A percentile compares a stretch with the other conserved stretches of the same genome.
Conservation (phyloP, 2,113 vertebrate species). For the Nycticryphes semicollaris region DNA sequence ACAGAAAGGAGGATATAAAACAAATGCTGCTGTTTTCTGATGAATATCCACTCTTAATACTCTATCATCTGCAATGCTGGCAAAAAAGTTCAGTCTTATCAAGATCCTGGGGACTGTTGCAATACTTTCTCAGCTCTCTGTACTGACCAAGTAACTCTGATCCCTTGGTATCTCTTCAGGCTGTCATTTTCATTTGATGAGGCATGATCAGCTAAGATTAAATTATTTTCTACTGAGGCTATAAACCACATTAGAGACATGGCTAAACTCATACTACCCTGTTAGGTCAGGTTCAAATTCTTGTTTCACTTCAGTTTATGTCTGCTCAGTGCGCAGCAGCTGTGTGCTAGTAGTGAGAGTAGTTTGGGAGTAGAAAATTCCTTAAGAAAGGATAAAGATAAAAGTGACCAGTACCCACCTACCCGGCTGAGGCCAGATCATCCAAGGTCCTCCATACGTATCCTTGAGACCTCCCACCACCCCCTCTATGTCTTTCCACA, state of each 20-base stretch:
- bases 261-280: not conserved
- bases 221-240: not conserved
- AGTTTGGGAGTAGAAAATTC: not conserved
- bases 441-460: not conserved
- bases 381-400: not conserved
- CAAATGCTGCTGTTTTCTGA: not conserved
- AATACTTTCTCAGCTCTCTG: not conserved
- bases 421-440: not conserved
- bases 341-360: not conserved
- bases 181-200: not conserved
- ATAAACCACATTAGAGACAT: not conserved
- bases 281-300: not conserved
- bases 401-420: not conserved
- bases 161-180: not conserved
- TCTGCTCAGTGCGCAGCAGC: not conserved
- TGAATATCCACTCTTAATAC: not conserved
- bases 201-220: not conserved
- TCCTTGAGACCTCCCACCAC: not conserved
- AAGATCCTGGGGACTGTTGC: not conserved
- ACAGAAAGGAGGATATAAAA: not conserved
- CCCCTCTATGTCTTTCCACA: not conserved
- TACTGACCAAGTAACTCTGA: not conserved
- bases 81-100: not conserved
- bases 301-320: not conserved
- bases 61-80: not conserved